These are phyloP conservation scores for Limenitis camilla DNA, from an alignment of 2,888 invertebrate genomes.

Conservation along the genomic window DNA sequence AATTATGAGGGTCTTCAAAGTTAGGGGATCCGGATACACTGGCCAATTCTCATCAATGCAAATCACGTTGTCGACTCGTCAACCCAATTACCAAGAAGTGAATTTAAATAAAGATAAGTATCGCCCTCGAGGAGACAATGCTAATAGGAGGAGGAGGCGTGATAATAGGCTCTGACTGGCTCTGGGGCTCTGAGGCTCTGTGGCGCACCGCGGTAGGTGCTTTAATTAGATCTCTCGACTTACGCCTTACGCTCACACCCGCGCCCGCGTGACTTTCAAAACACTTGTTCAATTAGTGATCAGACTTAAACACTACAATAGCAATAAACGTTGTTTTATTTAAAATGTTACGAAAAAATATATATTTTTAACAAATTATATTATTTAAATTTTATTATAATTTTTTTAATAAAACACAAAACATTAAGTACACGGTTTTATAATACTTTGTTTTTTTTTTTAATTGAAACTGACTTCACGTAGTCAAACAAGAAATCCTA, in stretches of 20 bases:
- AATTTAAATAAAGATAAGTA: conserved; percentile 76
- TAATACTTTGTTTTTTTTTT: neutral
- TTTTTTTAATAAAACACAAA: neutral
- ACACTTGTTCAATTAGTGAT: conserved; percentile 73
- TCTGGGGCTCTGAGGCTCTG: conserved; percentile 17
- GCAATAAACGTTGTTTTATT: conserved; percentile 36
- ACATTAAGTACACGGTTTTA: neutral
- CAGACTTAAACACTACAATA: conserved; percentile 58
- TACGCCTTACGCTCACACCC: conserved; percentile 37
- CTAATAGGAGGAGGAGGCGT: conserved; percentile 71
- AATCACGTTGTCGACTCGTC: conserved; percentile 76
- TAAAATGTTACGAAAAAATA: too few species aligned
- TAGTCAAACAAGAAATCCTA: neutral
- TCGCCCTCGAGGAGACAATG: conserved; percentile 74
- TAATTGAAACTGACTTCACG: neutral
- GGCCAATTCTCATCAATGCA: conserved; percentile 74
- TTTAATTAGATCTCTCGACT: conserved; percentile 72
- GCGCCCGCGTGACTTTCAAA: conserved; percentile 46
- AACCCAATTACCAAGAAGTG: conserved; percentile 75
- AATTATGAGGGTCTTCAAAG: conserved; percentile 58
- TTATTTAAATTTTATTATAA: too few species aligned
- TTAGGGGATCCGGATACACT: conserved; percentile 51
- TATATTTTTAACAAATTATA: too few species aligned
- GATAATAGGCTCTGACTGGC: conserved; percentile 68
- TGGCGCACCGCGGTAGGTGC: conserved; percentile 55